A percentile compares a stretch with the other conserved stretches of the same genome.
Conservation (phyloP, 2,888 invertebrate species). For the Syritta pipiens region DNA sequence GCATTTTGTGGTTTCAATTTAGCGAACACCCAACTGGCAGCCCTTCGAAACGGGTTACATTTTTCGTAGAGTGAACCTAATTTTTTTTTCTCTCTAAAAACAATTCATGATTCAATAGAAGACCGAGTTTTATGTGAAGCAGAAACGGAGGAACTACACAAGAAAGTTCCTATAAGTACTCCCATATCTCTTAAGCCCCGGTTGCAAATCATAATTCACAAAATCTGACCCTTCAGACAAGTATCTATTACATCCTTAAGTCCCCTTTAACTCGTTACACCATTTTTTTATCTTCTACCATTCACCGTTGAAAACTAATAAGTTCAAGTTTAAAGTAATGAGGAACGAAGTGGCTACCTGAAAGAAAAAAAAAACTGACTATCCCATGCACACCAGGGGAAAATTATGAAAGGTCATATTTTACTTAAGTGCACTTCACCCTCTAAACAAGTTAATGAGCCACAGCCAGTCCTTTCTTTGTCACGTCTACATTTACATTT, state of each 20-base stretch:
- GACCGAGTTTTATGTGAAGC: too few species aligned
- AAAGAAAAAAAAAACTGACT: slow-evolving; percentile 25
- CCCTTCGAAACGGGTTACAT: too few species aligned
- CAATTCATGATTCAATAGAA: too few species aligned
- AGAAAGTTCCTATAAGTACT: too few species aligned
- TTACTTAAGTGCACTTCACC: slow-evolving; percentile 67
- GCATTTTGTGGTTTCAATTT: too few species aligned
- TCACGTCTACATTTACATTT: background rate
- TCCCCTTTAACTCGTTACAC: slow-evolving; percentile 24
- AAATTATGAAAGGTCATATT: slow-evolving; percentile 68
- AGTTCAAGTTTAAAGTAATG: slow-evolving; percentile 53
- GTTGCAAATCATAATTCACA: slow-evolving; percentile 58
- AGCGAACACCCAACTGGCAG: too few species aligned
- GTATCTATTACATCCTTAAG: slow-evolving; percentile 48
- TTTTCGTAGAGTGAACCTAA: too few species aligned
- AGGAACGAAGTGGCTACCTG: slow-evolving; percentile 49
- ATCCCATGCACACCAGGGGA: slow-evolving; percentile 40
- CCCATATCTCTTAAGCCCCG: background rate
- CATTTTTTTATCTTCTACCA: slow-evolving; percentile 3
- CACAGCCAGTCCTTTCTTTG: slow-evolving; percentile 30
- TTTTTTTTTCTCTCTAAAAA: too few species aligned
- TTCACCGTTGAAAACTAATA: slow-evolving; percentile 50
- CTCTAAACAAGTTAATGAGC: slow-evolving; percentile 66
- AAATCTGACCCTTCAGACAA: slow-evolving; percentile 27
- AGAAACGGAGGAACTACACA: too few species aligned